Evolutionary conservation across 2,888 invertebrate genomes (phyloP), one percentile per base, ranked within the genome.

Genomic region (Endotricha flammealis): DNA sequence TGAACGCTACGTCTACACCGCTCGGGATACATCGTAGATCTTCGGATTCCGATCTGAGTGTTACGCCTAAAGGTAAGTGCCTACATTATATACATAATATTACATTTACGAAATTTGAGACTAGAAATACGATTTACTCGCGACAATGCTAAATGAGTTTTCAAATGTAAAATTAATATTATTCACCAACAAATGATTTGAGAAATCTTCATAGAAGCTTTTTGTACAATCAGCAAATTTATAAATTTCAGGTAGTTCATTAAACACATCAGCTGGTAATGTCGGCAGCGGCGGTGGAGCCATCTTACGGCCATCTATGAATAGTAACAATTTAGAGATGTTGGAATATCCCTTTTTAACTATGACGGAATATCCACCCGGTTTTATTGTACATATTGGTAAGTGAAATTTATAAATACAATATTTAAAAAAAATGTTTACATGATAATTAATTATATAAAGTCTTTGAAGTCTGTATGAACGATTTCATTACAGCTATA

Each of bases 341-440:
- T 77, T 97, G 67, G 98, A 98, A 65, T 98, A 97, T 75, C 98
- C 98, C 0, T 98, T 99, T 71, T 88, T 99, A 34, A 98, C 98
- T 0, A 93, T 98, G 89, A 90, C 93, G 0, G 94, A 94, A 55
- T 97, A 95, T 74, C 97, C 98, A 4, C 87, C 91, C 0, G 96
- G 95, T 7, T 96, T 98, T 61, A 92, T 98, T 50, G 88, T 93
- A 10, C 95, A 95, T 68, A 89, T 98, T 51, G 98, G 95, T 93
- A 73, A 71, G 64, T 55, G 22, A 6, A 29, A n/a, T 14, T 13
- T 9, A 20, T 16, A 12, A 22, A 7, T 11, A n/a, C n/a, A n/a
- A n/a, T n/a, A n/a, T n/a, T n/a, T n/a, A n/a, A n/a, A n/a, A n/a
- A n/a, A n/a, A n/a, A n/a, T n/a, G n/a, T n/a, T n/a, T n/a, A n/a